A percentile compares a stretch with the other conserved stretches of the same genome.
Evolutionary conservation across 2,888 invertebrate genomes (phyloP).

Genomic region (Drosophila affinis): DNA sequence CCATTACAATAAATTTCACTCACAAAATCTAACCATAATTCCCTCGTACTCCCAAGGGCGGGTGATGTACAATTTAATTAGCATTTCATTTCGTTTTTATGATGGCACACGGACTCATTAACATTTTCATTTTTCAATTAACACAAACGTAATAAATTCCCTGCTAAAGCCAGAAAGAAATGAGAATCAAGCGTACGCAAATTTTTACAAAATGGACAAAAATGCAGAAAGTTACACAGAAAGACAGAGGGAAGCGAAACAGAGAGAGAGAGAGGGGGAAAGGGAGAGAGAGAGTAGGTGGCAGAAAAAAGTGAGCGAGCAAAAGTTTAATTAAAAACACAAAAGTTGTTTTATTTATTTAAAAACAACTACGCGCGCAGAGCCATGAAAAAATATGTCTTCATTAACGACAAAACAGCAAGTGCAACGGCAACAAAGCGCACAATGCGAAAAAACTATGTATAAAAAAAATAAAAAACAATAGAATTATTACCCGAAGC

Average conservation of each 20-base stretch:
- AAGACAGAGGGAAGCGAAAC: slow-evolving; percentile 30
- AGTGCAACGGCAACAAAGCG: slow-evolving; percentile 60
- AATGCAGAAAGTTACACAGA: slow-evolving; percentile 52
- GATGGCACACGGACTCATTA: slow-evolving; percentile 73
- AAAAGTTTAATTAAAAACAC: slow-evolving; percentile 78
- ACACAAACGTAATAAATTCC: slow-evolving; percentile 80
- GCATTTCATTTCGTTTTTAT: slow-evolving; percentile 75
- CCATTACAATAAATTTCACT: slow-evolving; percentile 37
- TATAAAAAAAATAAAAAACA: slow-evolving; percentile 22
- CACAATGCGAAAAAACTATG: slow-evolving; percentile 31
- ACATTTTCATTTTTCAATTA: slow-evolving; percentile 81
- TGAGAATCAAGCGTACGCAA: slow-evolving; percentile 48
- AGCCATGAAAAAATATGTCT: slow-evolving; percentile 76
- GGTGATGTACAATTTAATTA: slow-evolving; percentile 69
- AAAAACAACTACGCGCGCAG: slow-evolving; percentile 48
- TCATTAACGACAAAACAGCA: slow-evolving; percentile 70
- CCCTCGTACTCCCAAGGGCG: slow-evolving; percentile 6
- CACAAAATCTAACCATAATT: slow-evolving; percentile 39
- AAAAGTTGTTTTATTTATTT: slow-evolving; percentile 77
- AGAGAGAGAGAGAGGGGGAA: slow-evolving; percentile 34
- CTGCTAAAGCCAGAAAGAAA: slow-evolving; percentile 32
- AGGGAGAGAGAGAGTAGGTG: slow-evolving; percentile 17
- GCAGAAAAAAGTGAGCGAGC: slow-evolving; percentile 35
- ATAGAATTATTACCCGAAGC: slow-evolving; percentile 25
- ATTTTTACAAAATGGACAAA: slow-evolving; percentile 64